These are phyloP conservation scores for Archips crataeganus DNA, from an alignment of 2,888 invertebrate species.

Conservation along the genomic window DNA sequence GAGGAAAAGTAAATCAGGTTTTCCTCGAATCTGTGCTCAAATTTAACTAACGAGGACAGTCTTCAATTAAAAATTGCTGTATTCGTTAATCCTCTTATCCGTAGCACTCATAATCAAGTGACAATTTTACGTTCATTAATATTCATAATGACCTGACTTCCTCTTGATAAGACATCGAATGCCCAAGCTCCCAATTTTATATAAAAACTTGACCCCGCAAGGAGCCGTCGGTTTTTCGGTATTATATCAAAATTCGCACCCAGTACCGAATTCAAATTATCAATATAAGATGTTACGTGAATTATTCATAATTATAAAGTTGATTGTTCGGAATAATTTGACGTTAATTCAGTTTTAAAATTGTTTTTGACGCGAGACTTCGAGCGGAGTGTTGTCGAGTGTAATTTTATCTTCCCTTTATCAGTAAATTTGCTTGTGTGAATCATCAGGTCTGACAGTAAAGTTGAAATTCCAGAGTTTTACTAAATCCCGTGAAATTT, in stretches of 20 bases:
- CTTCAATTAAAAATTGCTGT: constrained; percentile 33
- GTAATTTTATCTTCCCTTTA: neutral
- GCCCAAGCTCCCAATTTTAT: constrained; percentile 7
- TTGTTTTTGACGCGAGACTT: neutral
- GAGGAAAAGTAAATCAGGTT: neutral
- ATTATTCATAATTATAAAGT: constrained; percentile 33
- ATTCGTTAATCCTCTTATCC: constrained; percentile 1
- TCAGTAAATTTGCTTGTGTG: no score
- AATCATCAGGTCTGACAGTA: no score
- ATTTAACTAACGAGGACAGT: neutral
- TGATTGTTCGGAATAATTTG: constrained; percentile 28
- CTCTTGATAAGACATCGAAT: neutral
- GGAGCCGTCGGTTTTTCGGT: neutral
- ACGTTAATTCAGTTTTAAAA: constrained; percentile 7
- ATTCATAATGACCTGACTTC: constrained; percentile 31
- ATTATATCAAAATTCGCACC: constrained; percentile 7
- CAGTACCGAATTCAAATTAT: neutral
- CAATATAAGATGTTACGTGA: constrained; percentile 2
- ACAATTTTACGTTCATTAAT: constrained; percentile 33
- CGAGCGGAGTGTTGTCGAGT: neutral
- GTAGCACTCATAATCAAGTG: constrained; percentile 15
- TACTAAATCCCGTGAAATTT: no score
- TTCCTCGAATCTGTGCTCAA: neutral
- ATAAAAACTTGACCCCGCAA: neutral
- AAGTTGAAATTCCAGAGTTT: no score